Conservation (phyloP, 2,888 invertebrate species). For the Clitarchus hookeri region DNA sequence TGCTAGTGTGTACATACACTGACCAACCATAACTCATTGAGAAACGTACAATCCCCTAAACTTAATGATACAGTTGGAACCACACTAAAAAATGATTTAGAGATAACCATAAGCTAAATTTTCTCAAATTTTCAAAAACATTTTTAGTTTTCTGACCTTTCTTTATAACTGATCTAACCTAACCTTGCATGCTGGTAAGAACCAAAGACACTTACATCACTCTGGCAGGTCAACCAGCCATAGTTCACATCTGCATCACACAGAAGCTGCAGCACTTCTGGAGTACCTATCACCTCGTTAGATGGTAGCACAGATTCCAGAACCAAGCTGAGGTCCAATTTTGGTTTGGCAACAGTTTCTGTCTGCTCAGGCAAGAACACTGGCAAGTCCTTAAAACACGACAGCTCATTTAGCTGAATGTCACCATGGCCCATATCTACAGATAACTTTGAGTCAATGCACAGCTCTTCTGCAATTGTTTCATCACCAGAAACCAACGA, state of each 20-base stretch:
- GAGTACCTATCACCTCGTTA: neutral
- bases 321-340: constrained; percentile 5
- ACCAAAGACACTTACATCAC: neutral
- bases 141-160: too few species aligned
- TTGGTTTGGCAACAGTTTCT: neutral
- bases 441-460: neutral
- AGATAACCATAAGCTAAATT: too few species aligned
- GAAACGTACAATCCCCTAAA: too few species aligned
- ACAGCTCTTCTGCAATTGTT: neutral
- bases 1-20: too few species aligned
- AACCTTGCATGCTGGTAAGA: too few species aligned
- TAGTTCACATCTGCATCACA: neutral
- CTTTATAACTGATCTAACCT: too few species aligned
- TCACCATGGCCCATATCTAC: neutral
- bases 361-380: neutral
- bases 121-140: too few species aligned
- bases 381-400: neutral
- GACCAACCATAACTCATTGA: too few species aligned
- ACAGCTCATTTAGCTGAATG: neutral
- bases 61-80: too few species aligned
- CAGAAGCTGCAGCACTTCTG: neutral
- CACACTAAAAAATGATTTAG: too few species aligned
- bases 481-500: too few species aligned
- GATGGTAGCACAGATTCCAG: neutral
- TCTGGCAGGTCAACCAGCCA: neutral